A percentile compares a stretch with the other conserved stretches of the same genome.
phyloP scores from a whole-genome alignment of 2,113 vertebrate species.

The Gallinago paraguaiae region DNA sequence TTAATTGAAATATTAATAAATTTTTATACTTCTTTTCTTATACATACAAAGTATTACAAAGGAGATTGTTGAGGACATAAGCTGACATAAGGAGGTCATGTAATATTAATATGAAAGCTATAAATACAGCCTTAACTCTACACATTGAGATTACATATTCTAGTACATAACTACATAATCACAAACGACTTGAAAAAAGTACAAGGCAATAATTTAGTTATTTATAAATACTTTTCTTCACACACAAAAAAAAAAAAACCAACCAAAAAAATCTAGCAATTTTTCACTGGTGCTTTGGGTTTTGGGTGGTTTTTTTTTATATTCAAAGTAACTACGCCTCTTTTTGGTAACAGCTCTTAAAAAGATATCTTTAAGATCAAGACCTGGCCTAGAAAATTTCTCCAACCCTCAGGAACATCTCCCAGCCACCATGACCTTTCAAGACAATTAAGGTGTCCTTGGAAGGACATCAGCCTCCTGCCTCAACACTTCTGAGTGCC shows the following conservation, averaged over 20 bases:
- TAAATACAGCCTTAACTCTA: background rate
- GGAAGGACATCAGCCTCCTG: background rate
- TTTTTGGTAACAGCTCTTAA: background rate
- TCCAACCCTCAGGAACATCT: background rate
- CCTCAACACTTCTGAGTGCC: rapidly evolving
- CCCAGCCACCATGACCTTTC: background rate
- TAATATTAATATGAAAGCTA: background rate
- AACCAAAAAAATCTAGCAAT: background rate
- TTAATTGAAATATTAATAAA: background rate
- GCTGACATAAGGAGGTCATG: background rate
- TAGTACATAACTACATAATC: background rate
- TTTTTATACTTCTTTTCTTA: background rate
- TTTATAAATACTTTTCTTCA: background rate
- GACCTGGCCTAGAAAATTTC: background rate
- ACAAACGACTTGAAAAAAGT: background rate
- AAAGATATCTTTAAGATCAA: background rate
- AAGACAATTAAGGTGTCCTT: background rate
- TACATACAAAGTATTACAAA: background rate
- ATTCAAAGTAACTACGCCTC: background rate
- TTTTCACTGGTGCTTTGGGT: background rate
- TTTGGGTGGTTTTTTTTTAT: background rate
- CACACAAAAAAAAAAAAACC: background rate
- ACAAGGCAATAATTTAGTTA: background rate
- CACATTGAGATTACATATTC: background rate
- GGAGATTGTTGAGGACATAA: background rate